These are phyloP conservation scores for Syncerus caffer DNA, from an alignment of 2,797 vertebrate species.

Conservation along the genomic window DNA sequence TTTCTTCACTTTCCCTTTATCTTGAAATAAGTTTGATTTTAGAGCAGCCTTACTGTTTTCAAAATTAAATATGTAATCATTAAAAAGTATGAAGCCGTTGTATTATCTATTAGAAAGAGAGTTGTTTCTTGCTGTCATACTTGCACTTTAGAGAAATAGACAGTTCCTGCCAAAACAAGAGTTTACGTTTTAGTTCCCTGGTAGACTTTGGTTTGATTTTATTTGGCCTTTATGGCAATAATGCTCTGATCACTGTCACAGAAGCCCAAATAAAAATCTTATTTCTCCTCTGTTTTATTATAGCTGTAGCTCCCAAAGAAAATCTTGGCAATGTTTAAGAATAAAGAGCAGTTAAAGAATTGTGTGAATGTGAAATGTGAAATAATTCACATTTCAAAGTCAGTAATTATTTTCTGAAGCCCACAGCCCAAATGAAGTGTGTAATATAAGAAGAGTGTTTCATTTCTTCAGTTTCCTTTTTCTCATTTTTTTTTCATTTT, in stretches of 20 bases:
- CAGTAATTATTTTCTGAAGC: slow-evolving; percentile 43
- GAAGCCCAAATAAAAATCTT: slow-evolving; percentile 25
- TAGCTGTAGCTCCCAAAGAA: not conserved
- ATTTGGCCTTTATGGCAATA: not conserved
- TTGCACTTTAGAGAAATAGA: not conserved
- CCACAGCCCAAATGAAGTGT: not conserved
- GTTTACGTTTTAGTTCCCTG: not conserved
- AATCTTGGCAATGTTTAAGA: slow-evolving; percentile 24
- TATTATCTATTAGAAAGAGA: not conserved
- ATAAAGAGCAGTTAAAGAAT: slow-evolving; percentile 18
- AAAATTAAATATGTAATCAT: not conserved
- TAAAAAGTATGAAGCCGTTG: not conserved
- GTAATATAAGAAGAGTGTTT: slow-evolving; percentile 3
- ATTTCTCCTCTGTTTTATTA: not conserved
- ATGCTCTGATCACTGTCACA: not conserved
- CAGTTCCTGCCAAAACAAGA: not conserved
- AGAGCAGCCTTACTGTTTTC: not conserved
- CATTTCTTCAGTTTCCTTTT: not conserved
- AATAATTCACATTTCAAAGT: slow-evolving; percentile 50
- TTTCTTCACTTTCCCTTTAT: not conserved
- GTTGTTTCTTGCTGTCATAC: not conserved
- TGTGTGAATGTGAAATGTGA: not conserved
- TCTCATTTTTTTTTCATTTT: not conserved
- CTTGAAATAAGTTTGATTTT: slow-evolving; percentile 20
- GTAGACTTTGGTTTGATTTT: not conserved